These are phyloP conservation scores for Tetranychus piercei DNA, from an alignment of 2,888 invertebrate genomes.

Conservation along the genomic window DNA sequence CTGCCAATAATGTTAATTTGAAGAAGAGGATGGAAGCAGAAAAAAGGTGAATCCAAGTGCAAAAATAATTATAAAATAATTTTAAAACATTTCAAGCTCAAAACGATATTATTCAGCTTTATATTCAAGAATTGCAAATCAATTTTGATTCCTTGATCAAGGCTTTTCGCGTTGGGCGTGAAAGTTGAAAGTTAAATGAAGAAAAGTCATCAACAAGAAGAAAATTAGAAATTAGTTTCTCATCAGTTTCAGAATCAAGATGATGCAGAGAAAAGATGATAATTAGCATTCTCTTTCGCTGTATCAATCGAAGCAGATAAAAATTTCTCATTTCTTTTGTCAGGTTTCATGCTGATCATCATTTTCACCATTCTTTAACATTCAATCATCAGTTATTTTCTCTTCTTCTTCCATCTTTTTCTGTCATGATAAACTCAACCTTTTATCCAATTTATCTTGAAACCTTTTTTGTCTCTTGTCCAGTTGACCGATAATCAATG, in stretches of 20 bases:
- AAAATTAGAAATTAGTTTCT: neutral
- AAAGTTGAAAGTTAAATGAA: no score
- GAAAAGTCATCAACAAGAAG: neutral
- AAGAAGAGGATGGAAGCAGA: neutral
- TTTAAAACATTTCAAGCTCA: no score
- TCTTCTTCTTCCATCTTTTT: no score
- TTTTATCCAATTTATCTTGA: no score
- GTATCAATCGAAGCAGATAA: neutral
- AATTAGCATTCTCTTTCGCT: neutral
- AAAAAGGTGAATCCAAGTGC: no score
- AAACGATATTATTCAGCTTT: no score
- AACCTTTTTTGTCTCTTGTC: neutral
- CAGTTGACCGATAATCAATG: neutral
- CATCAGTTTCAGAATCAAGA: neutral
- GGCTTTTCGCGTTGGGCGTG: no score
- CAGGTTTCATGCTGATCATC: slow-evolving; percentile 1
- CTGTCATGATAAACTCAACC: no score
- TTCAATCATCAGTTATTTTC: no score
- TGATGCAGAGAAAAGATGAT: neutral
- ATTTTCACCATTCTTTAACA: neutral
- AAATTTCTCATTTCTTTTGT: neutral
- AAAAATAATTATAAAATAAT: no score
- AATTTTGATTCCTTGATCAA: no score
- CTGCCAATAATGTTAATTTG: neutral
- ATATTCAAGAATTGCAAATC: no score